Percentiles rank a stretch among this genome's conserved stretches.
Evolutionary conservation across 2,797 vertebrate species (phyloP).

Genomic region (Muscicapa comitata): DNA sequence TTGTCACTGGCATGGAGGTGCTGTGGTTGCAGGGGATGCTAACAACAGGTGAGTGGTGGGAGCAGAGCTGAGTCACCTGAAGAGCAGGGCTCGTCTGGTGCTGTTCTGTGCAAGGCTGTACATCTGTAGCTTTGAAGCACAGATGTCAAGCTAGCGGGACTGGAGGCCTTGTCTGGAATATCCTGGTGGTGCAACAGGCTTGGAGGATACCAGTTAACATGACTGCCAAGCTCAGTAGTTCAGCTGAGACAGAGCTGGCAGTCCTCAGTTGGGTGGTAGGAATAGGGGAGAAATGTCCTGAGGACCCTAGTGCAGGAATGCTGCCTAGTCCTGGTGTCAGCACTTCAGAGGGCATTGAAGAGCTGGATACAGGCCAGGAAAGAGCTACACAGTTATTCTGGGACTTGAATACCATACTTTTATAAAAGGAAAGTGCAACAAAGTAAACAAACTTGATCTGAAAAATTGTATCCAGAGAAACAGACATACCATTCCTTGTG

Average conservation of each 20-base stretch:
- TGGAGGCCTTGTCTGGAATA: neutral
- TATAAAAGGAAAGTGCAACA: neutral
- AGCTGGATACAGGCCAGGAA: neutral
- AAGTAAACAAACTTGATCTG: neutral
- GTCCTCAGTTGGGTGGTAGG: neutral
- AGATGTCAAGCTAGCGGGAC: neutral
- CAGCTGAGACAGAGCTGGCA: neutral
- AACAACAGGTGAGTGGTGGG: neutral
- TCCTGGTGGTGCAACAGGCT: neutral
- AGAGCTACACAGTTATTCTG: fast-evolving
- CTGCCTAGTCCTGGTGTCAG: neutral
- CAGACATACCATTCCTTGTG: neutral
- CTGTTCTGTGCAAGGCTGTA: neutral
- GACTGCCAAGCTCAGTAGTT: neutral
- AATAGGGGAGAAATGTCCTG: neutral
- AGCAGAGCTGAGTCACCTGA: neutral
- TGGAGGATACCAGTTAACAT: neutral
- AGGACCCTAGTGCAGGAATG: too few relatives aligned
- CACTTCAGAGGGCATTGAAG: neutral
- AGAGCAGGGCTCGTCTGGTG: neutral
- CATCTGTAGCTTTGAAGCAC: neutral
- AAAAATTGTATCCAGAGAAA: neutral
- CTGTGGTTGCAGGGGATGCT: neutral
- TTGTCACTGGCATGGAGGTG: neutral
- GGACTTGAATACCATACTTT: neutral